Evolutionary conservation across 2,888 invertebrate species (phyloP), one percentile per base, ranked within the genome.

Genomic region (Galeruca laticollis): DNA sequence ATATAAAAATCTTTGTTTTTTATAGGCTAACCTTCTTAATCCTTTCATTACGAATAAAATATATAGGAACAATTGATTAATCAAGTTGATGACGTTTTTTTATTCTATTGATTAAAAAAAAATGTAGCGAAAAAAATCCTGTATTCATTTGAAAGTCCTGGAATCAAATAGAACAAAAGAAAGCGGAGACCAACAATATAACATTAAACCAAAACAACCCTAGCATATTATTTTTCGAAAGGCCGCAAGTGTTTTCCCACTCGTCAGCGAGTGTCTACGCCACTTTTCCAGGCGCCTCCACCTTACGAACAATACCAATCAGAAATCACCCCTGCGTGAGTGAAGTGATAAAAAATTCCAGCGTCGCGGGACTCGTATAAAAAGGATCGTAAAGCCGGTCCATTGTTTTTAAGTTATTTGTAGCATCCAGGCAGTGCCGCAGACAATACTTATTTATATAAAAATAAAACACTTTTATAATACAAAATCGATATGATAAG

Each of bases 301-400:
- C 64, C 56, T 57, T 56, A 56, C 20, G 47, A 47, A 68, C 68
- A 56, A 69, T 51, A 47, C 63, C 59, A 62, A 69, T 69, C 57
- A 69, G 51, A 37, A 51, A 37, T 69, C 60, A 69, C 68, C 59
- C 63, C 40, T 33, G 63, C 52, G 57, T 69, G 68, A 63, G 63
- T 52, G 57, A 59, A 59, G 63, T 69, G 63, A 69, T 69, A 69
- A 69, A 69, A 63, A 62, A 69, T 69, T 56, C 68, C 68, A 43
- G 63, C 54, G 61, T 65, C 64, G 40, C 47, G 70, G 70, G 66
- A 61, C 40, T 49, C 56, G 66, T 66, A 70, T 61, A 62, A 66
- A 70, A 64, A 54, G 54, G 40, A 31, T 51, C 52, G 40, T 43
- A 67, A 67, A 67, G 60, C 40, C 37, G 49, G 40, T 33, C 52